Evolutionary conservation across 2,113 vertebrate genomes (phyloP).

Genomic region (Gorsachius goisagi): DNA sequence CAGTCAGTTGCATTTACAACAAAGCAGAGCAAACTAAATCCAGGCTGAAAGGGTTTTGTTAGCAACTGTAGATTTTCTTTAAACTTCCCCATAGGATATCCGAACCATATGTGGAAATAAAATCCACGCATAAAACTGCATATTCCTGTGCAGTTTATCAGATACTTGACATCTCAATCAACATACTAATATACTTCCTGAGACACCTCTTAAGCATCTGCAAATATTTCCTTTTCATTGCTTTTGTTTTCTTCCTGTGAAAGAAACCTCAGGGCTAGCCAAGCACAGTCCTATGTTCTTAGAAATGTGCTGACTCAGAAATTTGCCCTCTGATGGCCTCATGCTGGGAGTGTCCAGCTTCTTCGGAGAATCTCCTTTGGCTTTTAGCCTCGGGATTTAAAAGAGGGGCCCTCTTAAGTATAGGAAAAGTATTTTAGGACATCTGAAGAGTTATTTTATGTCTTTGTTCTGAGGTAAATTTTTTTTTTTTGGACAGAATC

Average conservation of each 20-base stretch:
- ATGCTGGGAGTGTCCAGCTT: neutral
- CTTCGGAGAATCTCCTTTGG: neutral
- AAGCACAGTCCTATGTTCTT: neutral
- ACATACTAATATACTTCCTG: slow-evolving; percentile 15
- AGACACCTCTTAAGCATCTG: neutral
- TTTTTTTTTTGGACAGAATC: neutral
- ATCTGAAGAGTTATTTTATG: neutral
- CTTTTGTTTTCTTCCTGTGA: slow-evolving; percentile 2
- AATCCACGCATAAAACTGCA: neutral
- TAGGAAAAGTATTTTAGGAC: neutral
- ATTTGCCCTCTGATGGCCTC: neutral
- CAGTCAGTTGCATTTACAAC: neutral
- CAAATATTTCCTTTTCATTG: slow-evolving; percentile 3
- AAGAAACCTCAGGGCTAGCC: neutral
- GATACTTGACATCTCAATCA: slow-evolving; percentile 36
- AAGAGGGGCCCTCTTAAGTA: neutral
- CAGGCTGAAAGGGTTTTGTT: slow-evolving; percentile 17
- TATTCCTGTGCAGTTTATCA: slow-evolving; percentile 31
- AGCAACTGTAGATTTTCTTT: neutral
- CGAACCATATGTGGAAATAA: slow-evolving; percentile 20
- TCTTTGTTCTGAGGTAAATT: neutral
- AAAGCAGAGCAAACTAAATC: neutral
- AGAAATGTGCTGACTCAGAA: neutral
- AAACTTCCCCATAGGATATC: slow-evolving; percentile 6
- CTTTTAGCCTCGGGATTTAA: neutral